Evolutionary conservation across 2,888 invertebrate species (phyloP).

Genomic region (Ochropleura plecta): DNA sequence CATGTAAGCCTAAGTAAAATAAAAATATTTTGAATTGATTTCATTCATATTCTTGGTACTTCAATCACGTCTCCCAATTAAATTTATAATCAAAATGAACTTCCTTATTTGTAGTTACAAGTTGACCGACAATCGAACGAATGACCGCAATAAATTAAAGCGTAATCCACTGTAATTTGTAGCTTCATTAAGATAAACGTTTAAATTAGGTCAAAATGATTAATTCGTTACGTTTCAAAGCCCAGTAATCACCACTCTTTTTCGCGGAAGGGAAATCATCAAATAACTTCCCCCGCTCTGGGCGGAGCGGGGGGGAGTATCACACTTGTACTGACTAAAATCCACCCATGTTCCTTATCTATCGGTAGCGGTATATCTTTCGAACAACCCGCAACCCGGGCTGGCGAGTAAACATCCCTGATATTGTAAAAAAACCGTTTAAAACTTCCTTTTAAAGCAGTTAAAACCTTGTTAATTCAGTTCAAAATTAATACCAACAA

Average conservation of each 20-base stretch:
- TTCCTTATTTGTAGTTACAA: neutral
- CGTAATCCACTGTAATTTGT: conserved; percentile 9
- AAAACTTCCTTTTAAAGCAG: neutral
- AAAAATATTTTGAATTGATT: too few relatives aligned
- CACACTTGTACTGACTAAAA: too few relatives aligned
- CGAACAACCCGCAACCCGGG: too few relatives aligned
- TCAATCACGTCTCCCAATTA: neutral
- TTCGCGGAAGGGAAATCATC: too few relatives aligned
- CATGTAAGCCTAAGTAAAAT: too few relatives aligned
- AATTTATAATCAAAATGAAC: neutral
- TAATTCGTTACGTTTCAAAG: conserved; percentile 19
- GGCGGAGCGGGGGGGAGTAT: too few relatives aligned
- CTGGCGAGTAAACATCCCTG: neutral
- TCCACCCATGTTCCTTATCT: too few relatives aligned
- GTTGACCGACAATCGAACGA: neutral
- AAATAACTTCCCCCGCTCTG: too few relatives aligned
- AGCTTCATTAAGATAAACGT: conserved; percentile 35
- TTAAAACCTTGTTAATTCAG: conserved; percentile 7
- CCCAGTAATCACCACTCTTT: conserved; percentile 13
- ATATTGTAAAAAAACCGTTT: conserved; percentile 9
- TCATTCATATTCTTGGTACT: neutral
- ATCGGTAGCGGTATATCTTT: too few relatives aligned
- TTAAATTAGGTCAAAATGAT: conserved; percentile 24
- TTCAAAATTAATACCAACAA: neutral
- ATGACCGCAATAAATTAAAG: conserved; percentile 8